Conservation (phyloP, 2,797 vertebrate species). For the Botia almorhae region DNA sequence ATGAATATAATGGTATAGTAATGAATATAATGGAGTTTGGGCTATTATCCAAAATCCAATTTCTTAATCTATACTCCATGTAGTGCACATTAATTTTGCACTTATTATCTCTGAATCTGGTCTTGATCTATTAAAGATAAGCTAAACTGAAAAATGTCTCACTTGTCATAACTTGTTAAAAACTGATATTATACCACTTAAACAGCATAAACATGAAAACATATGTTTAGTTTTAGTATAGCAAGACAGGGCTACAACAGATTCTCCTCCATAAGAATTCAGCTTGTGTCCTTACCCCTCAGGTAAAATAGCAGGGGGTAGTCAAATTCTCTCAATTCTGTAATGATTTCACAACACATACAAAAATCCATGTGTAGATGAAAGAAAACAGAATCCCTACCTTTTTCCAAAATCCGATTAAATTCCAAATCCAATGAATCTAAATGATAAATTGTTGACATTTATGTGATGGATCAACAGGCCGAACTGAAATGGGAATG, state of each 20-base stretch:
- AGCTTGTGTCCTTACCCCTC: background rate
- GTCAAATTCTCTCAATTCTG: conserved; percentile 2
- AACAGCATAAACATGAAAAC: conserved; percentile 3
- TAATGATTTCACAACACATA: conserved; percentile 8
- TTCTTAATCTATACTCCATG: conserved; percentile 57
- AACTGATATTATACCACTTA: background rate
- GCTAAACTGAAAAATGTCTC: conserved; percentile 11
- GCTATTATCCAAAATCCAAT: conserved; percentile 61
- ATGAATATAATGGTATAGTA: conserved; percentile 70
- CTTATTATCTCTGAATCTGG: background rate
- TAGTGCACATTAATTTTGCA: conserved; percentile 22
- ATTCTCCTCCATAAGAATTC: background rate
- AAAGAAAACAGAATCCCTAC: background rate
- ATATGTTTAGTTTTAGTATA: background rate
- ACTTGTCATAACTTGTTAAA: background rate
- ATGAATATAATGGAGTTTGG: conserved; percentile 68
- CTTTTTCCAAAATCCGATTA: background rate
- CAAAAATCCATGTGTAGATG: background rate
- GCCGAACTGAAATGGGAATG: background rate
- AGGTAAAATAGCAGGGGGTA: conserved; percentile 3
- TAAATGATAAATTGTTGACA: background rate
- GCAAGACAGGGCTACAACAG: background rate
- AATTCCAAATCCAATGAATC: background rate
- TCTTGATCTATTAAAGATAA: background rate
- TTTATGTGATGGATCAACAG: background rate